Evolutionary conservation across 2,113 vertebrate genomes (phyloP), one percentile per base, ranked within the genome.

Genomic region (Thinocorus orbignyianus): DNA sequence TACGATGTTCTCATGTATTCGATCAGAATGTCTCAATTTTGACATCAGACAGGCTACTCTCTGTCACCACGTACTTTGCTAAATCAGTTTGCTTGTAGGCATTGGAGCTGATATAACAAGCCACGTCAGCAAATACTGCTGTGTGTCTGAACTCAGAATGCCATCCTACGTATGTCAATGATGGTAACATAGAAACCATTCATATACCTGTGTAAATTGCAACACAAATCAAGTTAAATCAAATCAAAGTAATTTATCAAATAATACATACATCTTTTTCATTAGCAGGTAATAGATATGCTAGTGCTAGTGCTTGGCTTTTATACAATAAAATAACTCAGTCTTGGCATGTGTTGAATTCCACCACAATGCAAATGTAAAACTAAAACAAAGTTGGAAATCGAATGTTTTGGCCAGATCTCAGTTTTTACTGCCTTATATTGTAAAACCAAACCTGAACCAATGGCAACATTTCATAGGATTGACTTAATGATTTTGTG

Each of bases 41-140:
- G 57, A 7, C 61, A 92, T 31, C 49, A 92, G 65, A 72, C 65
- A 55, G 28, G 39, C 37, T 88, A 33, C 35, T 33, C 41, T 61
- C 60, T 48, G 91, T 89, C 86, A 91, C 79, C 89, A 93, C 2
- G 5, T 31, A 57, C 44, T 92, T 96, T 97, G 76, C 82, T 90
- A 93, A 84, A 92, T 94, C 69, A 81, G 55, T 70, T 97, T 87
- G 92, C 74, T 88, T 87, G 69, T 66, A 89, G 62, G 85, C 57
- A 84, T 37, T 48, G 37, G 52, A 84, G 66, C 51, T 78, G 82
- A 91, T n/a, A 76, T 37, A 87, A 92, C 35, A 77, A 49, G 76
- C 60, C 42, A 58, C 7, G 73, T 83, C 49, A 81, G 83, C 83
- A 95, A 66, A 96, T 89, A 84, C 8, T 41, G 77, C 48, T 83